Evolutionary conservation across 92 coral and sea anemone genomes (phyloP).

Genomic region (Paragorgia papillata): DNA sequence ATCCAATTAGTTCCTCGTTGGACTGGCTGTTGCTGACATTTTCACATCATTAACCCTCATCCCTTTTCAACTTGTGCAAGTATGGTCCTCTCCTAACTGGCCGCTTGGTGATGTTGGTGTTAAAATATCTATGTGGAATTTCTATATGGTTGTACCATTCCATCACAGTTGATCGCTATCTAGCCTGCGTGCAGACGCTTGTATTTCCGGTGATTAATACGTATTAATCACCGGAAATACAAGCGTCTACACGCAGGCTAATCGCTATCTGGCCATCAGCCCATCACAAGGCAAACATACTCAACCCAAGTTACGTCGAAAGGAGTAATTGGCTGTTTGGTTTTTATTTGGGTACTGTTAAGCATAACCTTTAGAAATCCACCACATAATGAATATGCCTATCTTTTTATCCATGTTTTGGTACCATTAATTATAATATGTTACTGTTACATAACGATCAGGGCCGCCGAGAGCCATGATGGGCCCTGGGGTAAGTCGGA

Average conservation of each 20-base stretch:
- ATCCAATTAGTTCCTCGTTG: not conserved
- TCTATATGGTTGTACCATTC: conserved; percentile 54
- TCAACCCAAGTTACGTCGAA: no score
- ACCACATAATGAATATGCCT: conserved; percentile 42
- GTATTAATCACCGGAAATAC: no score
- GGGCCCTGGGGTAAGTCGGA: no score
- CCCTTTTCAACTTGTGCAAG: conserved; percentile 57
- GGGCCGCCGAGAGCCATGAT: no score
- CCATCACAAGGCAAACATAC: no score
- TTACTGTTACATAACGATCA: conserved; percentile 42
- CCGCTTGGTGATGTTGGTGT: conserved; percentile 61
- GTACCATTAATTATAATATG: conserved; percentile 58
- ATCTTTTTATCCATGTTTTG: conserved; percentile 52
- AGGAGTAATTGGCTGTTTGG: not conserved
- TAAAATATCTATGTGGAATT: conserved; percentile 50
- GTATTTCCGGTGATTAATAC: no score
- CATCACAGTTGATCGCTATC: no score
- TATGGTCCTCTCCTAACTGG: conserved; percentile 62
- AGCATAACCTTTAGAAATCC: conserved; percentile 28
- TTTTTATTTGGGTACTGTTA: conserved; percentile 29
- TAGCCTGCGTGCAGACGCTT: no score
- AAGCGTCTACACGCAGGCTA: no score
- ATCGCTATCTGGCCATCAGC: no score
- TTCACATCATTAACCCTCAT: conserved; percentile 56
- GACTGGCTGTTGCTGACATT: conserved; percentile 60